These are phyloP conservation scores for Pseudococcus viburni DNA, from an alignment of 2,888 invertebrate genomes.

Conservation along the genomic window DNA sequence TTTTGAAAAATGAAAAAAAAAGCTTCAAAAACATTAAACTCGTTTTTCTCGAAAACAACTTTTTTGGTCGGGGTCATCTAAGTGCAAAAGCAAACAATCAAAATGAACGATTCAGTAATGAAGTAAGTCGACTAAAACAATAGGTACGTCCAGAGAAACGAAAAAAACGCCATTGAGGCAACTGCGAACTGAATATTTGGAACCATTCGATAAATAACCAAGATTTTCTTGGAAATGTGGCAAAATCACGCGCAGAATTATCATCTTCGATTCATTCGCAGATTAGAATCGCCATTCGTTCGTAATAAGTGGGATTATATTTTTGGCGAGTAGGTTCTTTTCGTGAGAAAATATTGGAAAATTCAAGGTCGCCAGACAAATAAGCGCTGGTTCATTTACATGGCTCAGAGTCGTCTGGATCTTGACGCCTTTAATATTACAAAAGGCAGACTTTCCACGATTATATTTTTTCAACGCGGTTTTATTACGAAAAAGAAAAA, in stretches of 20 bases:
- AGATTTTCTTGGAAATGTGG: not conserved
- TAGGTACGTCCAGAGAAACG: not conserved
- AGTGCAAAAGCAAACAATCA: not conserved
- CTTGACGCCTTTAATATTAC: conserved; percentile 34
- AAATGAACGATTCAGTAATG: not conserved
- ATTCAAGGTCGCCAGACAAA: conserved; percentile 42
- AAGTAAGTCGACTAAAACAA: too few relatives aligned
- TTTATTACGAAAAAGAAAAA: not conserved
- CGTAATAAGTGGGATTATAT: not conserved
- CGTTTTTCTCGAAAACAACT: too few relatives aligned
- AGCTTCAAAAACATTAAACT: too few relatives aligned
- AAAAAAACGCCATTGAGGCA: not conserved
- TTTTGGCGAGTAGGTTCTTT: not conserved
- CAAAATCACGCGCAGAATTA: not conserved
- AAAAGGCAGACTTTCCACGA: not conserved
- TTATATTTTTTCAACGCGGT: not conserved
- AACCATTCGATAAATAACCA: not conserved
- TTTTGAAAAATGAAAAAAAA: too few relatives aligned
- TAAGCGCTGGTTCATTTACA: conserved; percentile 21
- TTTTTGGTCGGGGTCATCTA: too few relatives aligned
- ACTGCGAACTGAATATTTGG: not conserved
- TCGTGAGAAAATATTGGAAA: conserved; percentile 17
- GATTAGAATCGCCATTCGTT: not conserved
- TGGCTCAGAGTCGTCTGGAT: conserved; percentile 12
- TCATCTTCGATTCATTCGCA: not conserved